Evolutionary conservation across 2,113 vertebrate species (phyloP), one percentile per base, ranked within the genome.

Genomic region (Lycaon pictus): DNA sequence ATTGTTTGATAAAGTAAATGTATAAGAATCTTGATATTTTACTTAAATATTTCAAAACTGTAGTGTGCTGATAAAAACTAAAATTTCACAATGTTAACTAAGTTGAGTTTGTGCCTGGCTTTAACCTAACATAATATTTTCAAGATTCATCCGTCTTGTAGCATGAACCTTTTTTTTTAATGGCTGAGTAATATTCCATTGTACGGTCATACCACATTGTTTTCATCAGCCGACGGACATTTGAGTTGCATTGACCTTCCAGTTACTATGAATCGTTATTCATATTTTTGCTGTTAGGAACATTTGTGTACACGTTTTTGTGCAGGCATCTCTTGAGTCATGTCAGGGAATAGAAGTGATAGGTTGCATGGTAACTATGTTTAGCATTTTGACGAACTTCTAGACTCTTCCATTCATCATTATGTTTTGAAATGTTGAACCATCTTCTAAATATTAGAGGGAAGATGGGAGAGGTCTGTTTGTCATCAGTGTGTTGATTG

Each of bases 181-280:
- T 11, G 62, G 29, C 20, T 1, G 10, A 51, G 3, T 17, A 16
- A 58, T 20, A 17, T 16, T 67, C 76, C 9, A 0, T 2, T 0
- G 1, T 35, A 1, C 43, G 76, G 32, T 0, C 7, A 0, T 4
- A 17, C n/a, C 7, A 16, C 10, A 0, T 27, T 35, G 3, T 11
- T 1, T 51, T 19, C 19, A 5, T 32, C 35, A 29, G 11, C 12
- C 4, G 56, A 3, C 23, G 43, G 63, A 2, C 82, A 5, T 19
- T 27, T 20, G 65, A 8, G 4, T 29, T n/a, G 51, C 29, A 3
- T 27, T 7, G 11, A 0, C 7, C n/a, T 90, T 27, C 25, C 22
- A 25, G 22, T 27, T 29, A 5, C 62, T 25, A 1, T 3, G 19
- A 20, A 13, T 7, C 32, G 20, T 69, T 35, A 19, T 69, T 69